Evolutionary conservation across 2,113 vertebrate genomes (phyloP).

Genomic region (Myotis brandtii): DNA sequence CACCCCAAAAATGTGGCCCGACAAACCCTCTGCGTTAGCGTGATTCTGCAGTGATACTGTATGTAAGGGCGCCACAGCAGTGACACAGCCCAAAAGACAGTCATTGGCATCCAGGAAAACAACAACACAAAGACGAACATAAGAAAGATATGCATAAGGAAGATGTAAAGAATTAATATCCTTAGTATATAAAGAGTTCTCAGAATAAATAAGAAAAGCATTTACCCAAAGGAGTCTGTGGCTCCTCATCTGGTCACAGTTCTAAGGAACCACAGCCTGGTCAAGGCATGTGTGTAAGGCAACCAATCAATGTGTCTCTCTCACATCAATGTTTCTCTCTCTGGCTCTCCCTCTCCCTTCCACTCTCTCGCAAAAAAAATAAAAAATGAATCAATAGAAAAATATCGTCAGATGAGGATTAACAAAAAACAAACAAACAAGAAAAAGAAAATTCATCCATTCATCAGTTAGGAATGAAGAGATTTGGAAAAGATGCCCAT

Average conservation of each 20-base stretch:
- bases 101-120: background rate
- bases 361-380: too few relatives aligned
- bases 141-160: background rate
- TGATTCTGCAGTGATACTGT: rapidly evolving
- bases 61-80: rapidly evolving
- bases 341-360: too few relatives aligned
- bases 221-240: background rate
- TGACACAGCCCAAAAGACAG: background rate
- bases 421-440: too few relatives aligned
- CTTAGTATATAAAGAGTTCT: background rate
- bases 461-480: background rate
- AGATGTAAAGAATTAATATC: background rate
- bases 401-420: too few relatives aligned
- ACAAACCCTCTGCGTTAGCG: rapidly evolving
- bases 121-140: background rate
- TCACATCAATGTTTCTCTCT: too few relatives aligned
- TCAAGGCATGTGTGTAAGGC: too few relatives aligned
- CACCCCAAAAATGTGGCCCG: background rate
- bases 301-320: too few relatives aligned
- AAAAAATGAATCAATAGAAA: too few relatives aligned
- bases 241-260: background rate
- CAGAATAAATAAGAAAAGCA: background rate
- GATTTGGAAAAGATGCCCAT: background rate
- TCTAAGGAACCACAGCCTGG: background rate
- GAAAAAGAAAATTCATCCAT: background rate